Base-by-base conservation (phyloP, 92 coral and sea anemone genomes). In the Muricea muricata region DNA sequence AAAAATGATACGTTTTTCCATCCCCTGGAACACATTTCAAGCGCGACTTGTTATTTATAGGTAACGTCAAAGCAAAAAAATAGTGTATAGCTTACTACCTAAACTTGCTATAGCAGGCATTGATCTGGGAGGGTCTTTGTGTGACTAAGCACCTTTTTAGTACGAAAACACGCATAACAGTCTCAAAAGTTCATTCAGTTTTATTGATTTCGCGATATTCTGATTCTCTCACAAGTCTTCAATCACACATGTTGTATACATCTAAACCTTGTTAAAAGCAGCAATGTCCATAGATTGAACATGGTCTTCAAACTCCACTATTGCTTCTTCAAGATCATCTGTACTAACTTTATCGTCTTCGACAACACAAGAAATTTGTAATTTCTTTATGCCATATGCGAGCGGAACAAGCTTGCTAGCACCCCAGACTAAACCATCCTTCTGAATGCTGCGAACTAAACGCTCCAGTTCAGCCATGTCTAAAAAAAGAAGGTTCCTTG, bases 281-380 rank as follows among this genome's bases (percentile, higher is more conserved):
- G 98, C 99, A 31, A 96, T 69, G 79, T 96, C 99, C 85, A 96
- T 88, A 4, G 99, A 96, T 78, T 96, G 99, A 41, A 96, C 89
- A 17, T 20, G 47, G 33, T 96, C 99, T 48, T 93, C 99, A 56
- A 92, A 93, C 41, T 83, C 90, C 2, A 88, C 74, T 23, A 96
- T 96, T 72, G 86, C 84, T 42, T 96, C 99, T 67, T 94, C 95
- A 41, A 96, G 87, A 76, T 81, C 91, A 70, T 96, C 99, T 33
- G 99, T 92, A 70, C 93, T 85, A 80, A 94, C 87, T 75, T 96
- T 96, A 75, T 92, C 99, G 74, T 96, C 99, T 87, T 96, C 99
- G 20, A 96, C 87, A 63, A 96, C 94, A 54, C 91, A 88, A 81
- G 21, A 74, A 61, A 96, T 96, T 77, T 96, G 99, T 1, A 96